These are phyloP conservation scores for Choloepus hoffmanni DNA, from an alignment of 2,113 vertebrate species.

Conservation along the genomic window DNA sequence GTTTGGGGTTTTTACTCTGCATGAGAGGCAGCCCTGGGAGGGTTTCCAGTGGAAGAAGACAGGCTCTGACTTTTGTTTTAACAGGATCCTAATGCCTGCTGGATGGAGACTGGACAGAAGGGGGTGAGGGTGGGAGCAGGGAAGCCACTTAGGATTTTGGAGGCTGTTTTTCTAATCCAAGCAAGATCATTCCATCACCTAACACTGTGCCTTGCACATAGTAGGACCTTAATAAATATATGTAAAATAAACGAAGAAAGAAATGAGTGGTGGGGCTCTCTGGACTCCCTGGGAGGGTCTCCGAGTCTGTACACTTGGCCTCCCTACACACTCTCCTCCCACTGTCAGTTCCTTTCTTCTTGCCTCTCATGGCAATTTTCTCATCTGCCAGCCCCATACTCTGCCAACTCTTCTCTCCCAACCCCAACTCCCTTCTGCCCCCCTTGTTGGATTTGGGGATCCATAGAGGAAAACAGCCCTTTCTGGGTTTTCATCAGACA, in stretches of 20 bases:
- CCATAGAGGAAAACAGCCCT: background rate
- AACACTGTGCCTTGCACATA: background rate
- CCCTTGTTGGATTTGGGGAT: background rate
- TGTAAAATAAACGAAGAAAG: background rate
- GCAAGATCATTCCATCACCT: background rate
- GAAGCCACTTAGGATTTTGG: background rate
- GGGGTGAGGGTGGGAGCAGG: no score
- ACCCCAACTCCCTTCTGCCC: background rate
- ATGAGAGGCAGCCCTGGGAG: background rate
- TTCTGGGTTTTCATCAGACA: background rate
- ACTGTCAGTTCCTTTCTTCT: background rate
- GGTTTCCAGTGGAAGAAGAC: background rate
- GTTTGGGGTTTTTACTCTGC: background rate
- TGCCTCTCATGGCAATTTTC: accelerated
- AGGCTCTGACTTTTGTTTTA: background rate
- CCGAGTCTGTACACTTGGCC: no score
- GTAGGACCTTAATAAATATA: background rate
- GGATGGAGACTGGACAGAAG: background rate
- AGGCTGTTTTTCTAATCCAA: background rate
- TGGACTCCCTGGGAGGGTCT: background rate
- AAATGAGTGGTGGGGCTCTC: no score
- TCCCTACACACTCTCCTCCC: background rate
- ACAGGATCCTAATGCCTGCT: background rate
- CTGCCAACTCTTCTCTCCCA: background rate
- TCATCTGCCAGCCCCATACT: accelerated